phyloP scores from a whole-genome alignment of 2,888 invertebrate genomes.

The Macroteleia sp. region DNA sequence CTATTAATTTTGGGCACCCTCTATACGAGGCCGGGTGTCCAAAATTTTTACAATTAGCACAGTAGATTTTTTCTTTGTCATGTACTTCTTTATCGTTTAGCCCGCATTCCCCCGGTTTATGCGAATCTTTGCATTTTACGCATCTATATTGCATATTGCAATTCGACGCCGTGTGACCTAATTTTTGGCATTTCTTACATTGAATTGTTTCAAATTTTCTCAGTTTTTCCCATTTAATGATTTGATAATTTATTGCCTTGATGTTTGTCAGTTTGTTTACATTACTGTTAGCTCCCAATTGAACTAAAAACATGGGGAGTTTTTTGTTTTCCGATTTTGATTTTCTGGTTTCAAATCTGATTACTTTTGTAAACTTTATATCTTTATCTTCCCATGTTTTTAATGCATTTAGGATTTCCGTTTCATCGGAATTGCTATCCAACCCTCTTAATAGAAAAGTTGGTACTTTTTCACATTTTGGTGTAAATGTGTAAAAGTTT shows the following conservation, averaged over 20 bases:
- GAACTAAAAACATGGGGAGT: not conserved
- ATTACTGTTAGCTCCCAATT: not conserved
- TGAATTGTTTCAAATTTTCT: constrained; percentile 20
- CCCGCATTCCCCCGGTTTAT: constrained; percentile 46
- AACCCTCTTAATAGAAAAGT: not conserved
- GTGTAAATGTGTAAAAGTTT: constrained; percentile 3
- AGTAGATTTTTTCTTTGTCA: constrained; percentile 14
- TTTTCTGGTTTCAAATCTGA: not conserved
- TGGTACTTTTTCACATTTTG: not conserved
- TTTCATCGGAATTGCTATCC: not conserved
- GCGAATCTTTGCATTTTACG: constrained; percentile 40
- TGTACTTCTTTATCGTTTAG: not conserved
- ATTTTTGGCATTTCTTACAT: constrained; percentile 43
- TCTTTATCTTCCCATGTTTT: not conserved
- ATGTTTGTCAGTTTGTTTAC: constrained; percentile 17
- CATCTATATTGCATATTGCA: constrained; percentile 51
- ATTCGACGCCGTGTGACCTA: constrained; percentile 49
- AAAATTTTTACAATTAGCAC: constrained; percentile 31
- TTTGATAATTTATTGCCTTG: constrained; percentile 31
- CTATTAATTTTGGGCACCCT: constrained; percentile 34
- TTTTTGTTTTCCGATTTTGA: not conserved
- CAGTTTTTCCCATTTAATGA: constrained; percentile 50
- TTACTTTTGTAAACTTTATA: not conserved
- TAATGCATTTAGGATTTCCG: not conserved
- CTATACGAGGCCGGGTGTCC: constrained; percentile 57